These are phyloP conservation scores for Beroe forskalii DNA, from an alignment of 37 sponge, comb jelly and placozoan species.

Conservation along the genomic window DNA sequence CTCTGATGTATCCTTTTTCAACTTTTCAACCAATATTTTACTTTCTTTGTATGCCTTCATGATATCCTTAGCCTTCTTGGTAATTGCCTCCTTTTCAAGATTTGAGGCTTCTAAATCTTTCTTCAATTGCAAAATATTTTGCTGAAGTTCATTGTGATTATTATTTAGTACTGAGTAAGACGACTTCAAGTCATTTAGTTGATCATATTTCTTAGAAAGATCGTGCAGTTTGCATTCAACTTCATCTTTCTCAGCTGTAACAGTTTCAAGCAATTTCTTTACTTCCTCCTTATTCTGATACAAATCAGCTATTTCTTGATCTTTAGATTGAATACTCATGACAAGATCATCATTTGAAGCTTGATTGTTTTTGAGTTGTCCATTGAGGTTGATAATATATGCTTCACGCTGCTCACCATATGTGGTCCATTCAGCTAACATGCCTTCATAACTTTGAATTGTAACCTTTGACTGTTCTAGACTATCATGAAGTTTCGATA, in stretches of 20 bases:
- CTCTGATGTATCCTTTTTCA: constrained; percentile 30
- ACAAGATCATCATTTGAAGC: background rate
- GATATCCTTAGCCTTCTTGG: constrained; percentile 29
- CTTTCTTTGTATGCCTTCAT: constrained; percentile 56
- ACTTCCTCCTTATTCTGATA: background rate
- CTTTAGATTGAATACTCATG: background rate
- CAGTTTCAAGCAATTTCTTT: background rate
- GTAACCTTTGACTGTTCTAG: background rate
- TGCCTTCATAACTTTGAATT: background rate
- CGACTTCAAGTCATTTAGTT: background rate
- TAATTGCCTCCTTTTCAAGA: constrained; percentile 23
- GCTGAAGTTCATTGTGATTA: background rate
- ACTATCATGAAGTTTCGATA: constrained; percentile 50
- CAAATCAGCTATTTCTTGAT: background rate
- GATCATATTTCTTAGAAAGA: background rate
- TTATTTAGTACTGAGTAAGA: background rate
- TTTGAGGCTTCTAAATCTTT: background rate
- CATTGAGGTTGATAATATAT: background rate
- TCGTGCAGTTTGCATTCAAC: background rate
- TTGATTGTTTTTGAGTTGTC: background rate
- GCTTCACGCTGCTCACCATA: constrained; percentile 40
- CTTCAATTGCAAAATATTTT: background rate
- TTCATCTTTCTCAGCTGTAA: background rate
- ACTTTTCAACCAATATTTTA: constrained; percentile 13
- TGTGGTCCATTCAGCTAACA: constrained; percentile 9